Base-by-base conservation (phyloP, 1,140 invertebrate species). In the Heliconius hermathena region DNA sequence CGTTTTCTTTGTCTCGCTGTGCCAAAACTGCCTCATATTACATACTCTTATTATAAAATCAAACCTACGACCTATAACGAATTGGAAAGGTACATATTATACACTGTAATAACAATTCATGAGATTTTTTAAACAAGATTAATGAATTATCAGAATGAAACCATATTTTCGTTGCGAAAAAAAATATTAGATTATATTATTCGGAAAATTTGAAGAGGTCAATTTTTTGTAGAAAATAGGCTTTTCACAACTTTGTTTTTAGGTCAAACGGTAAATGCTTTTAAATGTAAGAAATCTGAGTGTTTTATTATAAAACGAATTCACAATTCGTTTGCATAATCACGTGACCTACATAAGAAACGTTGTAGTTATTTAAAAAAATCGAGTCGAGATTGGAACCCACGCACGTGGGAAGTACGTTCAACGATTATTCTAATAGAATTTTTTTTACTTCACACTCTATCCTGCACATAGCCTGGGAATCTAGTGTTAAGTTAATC, bases 211-310 rank as follows among this genome's bases (percentile, higher is more conserved):
- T 66, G 60, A 9, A 26, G 60, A 66, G 60, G 60, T 66, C 60
- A 66, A 52, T 60, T 66, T 66, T 66, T 66, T 18, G 22, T 66
- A 66, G 60, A 29, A 66, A 66, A 66, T 66, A 66, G 60, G 60
- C 60, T 29, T 66, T 66, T 66, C 60, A 66, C 60, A 66, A 66
- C 60, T 66, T 66, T 66, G 22, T 66, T 26, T 66, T 66, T 66
- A 29, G 60, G 60, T 66, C 60, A 66, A 66, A 66, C 60, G 60
- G 60, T 66, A 66, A 66, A 66, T 66, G 60, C 60, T 66, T 66
- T 66, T 66, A 66, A 66, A 66, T 29, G 60, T 66, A 66, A 66
- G 60, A 66, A 66, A n/a, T 5, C 60, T 6, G 60, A 66, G 60
- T 66, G n/a, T 66, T 26, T 16, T 66, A 66, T 66, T 66, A 66